Evolutionary conservation across 2,797 vertebrate genomes (phyloP), one percentile per base, ranked within the genome.

Genomic region (Necrosyrtes monachus): DNA sequence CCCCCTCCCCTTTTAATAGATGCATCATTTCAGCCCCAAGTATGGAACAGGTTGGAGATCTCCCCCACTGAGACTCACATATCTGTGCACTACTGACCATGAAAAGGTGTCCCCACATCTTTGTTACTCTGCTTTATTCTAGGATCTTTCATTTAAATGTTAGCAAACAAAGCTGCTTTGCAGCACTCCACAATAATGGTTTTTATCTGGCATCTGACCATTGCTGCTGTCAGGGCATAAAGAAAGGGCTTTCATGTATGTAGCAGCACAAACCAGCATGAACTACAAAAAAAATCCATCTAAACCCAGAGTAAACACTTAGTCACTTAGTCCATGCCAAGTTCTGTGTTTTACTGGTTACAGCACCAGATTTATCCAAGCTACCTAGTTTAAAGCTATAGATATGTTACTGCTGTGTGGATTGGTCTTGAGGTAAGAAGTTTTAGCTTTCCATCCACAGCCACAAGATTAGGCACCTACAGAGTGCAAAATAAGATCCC

Each of bases 41-140:
- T 8, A 59, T 0, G 14, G 69, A 54, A 57, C 9, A 56, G 33
- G 67, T 0, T 56, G 64, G 46, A 81, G 33, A 65, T 75, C 24
- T 72, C 41, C 57, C 33, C 37, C 37, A 3, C 59, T 0, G 2
- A 17, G 45, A 31, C 33, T 18, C 9, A 18, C 3, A 0, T 10
- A 46, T 64, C 68, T 72, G 37, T 27, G 31, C 37, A 28, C 41
- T 45, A 28, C 62, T 41, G 48, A 63, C 54, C 63, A 33, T 3
- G 5, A 28, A 25, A 89, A 54, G 18, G 41, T 25, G 19, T 59
- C 56, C 63, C 46, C 53, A 33, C 20, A 53, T 77, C 31, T 87
- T 33, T 76, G 63, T 27, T 10, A 13, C 37, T 74, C 30, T 56
- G 48, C 56, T 41, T 9, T 63, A 10, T 35, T 43, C 37, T 22